These are phyloP conservation scores for Phrynocephalus vlangalii DNA, from an alignment of 2,797 vertebrate genomes.

Conservation along the genomic window DNA sequence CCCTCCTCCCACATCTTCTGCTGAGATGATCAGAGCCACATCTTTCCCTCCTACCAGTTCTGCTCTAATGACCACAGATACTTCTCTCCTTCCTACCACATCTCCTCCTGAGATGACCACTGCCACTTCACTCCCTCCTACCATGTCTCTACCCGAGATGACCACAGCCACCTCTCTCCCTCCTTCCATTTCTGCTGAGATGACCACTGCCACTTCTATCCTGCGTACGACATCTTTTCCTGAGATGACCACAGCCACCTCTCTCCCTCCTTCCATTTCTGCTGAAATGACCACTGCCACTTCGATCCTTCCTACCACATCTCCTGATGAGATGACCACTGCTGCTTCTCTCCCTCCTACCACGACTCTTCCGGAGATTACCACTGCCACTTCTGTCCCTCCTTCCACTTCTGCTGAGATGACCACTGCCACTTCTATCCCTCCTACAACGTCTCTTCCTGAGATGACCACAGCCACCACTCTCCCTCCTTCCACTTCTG, in stretches of 20 bases:
- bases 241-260: not conserved
- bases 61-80: not conserved
- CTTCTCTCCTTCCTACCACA: not conserved
- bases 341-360: too few relatives aligned
- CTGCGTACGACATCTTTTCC: not conserved
- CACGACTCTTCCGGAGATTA: not conserved
- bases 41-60: not conserved
- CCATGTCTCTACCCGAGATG: not conserved
- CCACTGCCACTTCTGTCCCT: too few relatives aligned
- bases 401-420: not conserved
- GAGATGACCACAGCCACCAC: too few relatives aligned
- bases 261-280: not conserved
- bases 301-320: not conserved
- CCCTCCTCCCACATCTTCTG: not conserved
- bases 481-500: too few relatives aligned
- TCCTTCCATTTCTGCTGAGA: not conserved
- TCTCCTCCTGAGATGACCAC: not conserved
- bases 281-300: not conserved
- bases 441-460: too few relatives aligned
- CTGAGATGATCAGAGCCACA: not conserved
- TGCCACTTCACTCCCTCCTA: not conserved
- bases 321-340: not conserved
- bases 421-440: too few relatives aligned
- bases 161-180: not conserved
- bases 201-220: not conserved